phyloP scores from a whole-genome alignment of 2,888 invertebrate genomes.

The Lithophane socia region DNA sequence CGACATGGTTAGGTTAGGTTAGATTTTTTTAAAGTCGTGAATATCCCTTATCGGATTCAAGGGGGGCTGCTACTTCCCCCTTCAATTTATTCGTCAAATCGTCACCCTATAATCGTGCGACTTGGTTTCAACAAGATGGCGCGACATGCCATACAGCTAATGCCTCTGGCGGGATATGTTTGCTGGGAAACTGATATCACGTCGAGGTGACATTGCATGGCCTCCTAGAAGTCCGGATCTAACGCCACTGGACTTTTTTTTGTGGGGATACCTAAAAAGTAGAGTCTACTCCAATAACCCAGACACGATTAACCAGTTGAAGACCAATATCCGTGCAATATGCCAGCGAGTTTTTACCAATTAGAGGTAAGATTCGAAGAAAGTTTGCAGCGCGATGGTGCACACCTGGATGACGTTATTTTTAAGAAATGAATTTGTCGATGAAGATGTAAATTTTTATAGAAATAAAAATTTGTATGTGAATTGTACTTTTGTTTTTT shows the following conservation, averaged over 20 bases:
- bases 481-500: too few species aligned
- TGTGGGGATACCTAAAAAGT: neutral
- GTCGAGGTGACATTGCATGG: slow-evolving; percentile 45
- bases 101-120: neutral
- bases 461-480: too few species aligned
- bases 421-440: too few species aligned
- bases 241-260: neutral
- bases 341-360: slow-evolving; percentile 10
- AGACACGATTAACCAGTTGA: neutral
- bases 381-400: neutral
- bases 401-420: neutral
- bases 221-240: slow-evolving; percentile 9
- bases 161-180: slow-evolving; percentile 41
- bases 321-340: neutral
- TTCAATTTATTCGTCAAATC: too few species aligned
- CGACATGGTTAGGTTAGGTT: too few species aligned
- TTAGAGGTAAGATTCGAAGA: slow-evolving; percentile 7
- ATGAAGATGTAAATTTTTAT: too few species aligned
- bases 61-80: too few species aligned
- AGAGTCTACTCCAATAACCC: neutral
- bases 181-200: slow-evolving; percentile 42
- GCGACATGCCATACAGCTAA: slow-evolving; percentile 32
- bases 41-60: too few species aligned
- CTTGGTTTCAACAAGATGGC: slow-evolving; percentile 24
- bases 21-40: too few species aligned